Conservation (phyloP, 2,797 vertebrate species). For the Arnoldichthys spilopterus region DNA sequence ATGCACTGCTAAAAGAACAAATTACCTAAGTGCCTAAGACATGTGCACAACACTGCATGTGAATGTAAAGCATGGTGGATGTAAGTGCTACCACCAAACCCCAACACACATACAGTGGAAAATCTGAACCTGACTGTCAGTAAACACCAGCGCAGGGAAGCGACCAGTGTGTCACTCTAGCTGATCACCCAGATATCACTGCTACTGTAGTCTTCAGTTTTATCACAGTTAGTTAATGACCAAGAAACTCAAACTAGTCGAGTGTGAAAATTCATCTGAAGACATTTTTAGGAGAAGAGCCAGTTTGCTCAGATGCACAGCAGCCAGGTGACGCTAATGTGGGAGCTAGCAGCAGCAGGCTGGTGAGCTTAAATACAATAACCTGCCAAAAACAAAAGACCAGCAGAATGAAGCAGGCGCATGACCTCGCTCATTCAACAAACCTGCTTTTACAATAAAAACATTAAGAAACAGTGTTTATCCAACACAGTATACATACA, state of each 20-base stretch:
- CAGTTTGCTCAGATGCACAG: not conserved
- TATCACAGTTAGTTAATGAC: not conserved
- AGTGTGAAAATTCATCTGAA: not conserved
- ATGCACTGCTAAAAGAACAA: too few relatives aligned
- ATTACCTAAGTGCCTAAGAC: too few relatives aligned
- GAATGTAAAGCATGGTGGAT: not conserved
- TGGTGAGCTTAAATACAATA: not conserved
- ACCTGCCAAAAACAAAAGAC: not conserved
- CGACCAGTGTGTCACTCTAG: not conserved
- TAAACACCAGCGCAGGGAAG: not conserved
- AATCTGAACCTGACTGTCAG: not conserved
- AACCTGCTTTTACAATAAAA: not conserved
- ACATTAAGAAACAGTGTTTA: not conserved
- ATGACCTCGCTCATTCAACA: not conserved
- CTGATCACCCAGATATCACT: not conserved
- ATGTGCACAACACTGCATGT: not conserved
- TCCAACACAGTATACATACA: not conserved
- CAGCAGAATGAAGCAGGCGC: not conserved
- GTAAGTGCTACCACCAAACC: too few relatives aligned
- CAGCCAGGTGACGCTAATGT: not conserved
- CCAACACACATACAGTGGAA: not conserved
- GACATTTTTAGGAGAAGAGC: too few relatives aligned
- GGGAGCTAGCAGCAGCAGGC: not conserved
- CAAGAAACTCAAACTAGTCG: not conserved
- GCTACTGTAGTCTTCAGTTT: not conserved